A percentile compares a stretch with the other conserved stretches of the same genome.
Conservation (phyloP, 2,888 invertebrate genomes). For the Encarsia formosa region DNA sequence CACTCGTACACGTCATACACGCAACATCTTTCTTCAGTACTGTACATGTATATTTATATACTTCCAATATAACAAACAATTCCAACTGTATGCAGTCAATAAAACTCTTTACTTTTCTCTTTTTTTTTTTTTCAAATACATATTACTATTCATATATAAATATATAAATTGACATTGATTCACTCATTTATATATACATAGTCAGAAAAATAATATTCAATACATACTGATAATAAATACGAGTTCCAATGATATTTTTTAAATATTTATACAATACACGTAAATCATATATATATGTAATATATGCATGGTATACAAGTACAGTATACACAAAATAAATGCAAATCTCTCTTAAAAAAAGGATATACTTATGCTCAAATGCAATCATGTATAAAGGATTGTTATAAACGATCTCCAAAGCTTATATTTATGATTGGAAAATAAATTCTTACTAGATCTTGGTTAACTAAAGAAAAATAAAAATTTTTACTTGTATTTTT, state of each 20-base stretch:
- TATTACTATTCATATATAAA: conserved; percentile 20
- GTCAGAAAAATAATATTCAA: conserved; percentile 18
- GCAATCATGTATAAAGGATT: neutral
- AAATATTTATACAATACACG: conserved; percentile 18
- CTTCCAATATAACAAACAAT: conserved; percentile 27
- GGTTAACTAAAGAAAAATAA: too few species aligned
- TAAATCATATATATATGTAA: conserved; percentile 12
- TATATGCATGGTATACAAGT: conserved; percentile 31
- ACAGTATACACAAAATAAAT: conserved; percentile 38
- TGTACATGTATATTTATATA: conserved; percentile 1
- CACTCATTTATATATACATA: conserved; percentile 3
- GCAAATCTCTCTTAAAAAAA: conserved; percentile 35
- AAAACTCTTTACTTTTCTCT: conserved; percentile 29
- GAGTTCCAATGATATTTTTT: conserved; percentile 33
- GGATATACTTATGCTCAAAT: conserved; percentile 38
- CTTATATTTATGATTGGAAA: too few species aligned
- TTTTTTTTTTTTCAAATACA: conserved; percentile 11
- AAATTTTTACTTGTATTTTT: too few species aligned
- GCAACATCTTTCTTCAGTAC: conserved; percentile 7
- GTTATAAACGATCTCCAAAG: neutral
- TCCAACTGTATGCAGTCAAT: conserved; percentile 39
- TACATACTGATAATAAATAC: conserved; percentile 31
- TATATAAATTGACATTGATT: neutral
- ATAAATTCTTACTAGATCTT: too few species aligned
- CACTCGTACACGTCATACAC: conserved; percentile 12